Evolutionary conservation across 2,797 vertebrate species (phyloP), one percentile per base, ranked within the genome.

Genomic region (Lepus oiostolus): DNA sequence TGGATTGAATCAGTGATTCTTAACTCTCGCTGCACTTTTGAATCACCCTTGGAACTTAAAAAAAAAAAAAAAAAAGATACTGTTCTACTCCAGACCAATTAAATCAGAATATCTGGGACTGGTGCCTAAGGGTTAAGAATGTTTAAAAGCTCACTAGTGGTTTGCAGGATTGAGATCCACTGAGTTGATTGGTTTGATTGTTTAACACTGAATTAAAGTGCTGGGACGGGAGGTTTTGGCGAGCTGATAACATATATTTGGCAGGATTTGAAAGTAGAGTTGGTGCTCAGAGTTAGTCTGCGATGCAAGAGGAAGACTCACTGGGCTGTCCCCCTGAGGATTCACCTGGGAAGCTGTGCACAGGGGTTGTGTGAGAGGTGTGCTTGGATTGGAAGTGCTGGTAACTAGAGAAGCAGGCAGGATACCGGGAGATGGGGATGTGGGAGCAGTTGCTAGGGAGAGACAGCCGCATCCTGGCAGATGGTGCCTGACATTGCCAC

Each of bases 381-480:
- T 71, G 62, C 50, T 74, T 4, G 54, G 50, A 30, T 28, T 2
- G 67, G 50, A 28, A 52, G 26, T 67, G 10, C 71, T 62, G 77
- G 93, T 96, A 95, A 92, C 91, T 62, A 97, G 93, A 92, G 90
- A 93, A 87, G 93, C 54, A 93, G 87, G 35, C 91, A 90, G 94
- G 84, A 94, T 84, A 94, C 93, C 90, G 79, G 85, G 88, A 84
- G 71, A 93, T 60, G 24, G 11, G 77, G 70, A 71, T 76, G 93
- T 96, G 93, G 86, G 95, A 89, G 76, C 95, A 75, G 93, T 97
- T 97, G 97, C 96, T 96, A 96, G 75, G 93, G 88, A 93, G 86
- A 87, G 88, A 52, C 80, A 75, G 13, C 83, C 85, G 86, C 90
- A 82, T 86, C 93, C 92, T 88, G 95, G 88, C 95, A 96, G 96